Conservation (phyloP, 2,888 invertebrate species). For the Ectemnius cavifrons region DNA sequence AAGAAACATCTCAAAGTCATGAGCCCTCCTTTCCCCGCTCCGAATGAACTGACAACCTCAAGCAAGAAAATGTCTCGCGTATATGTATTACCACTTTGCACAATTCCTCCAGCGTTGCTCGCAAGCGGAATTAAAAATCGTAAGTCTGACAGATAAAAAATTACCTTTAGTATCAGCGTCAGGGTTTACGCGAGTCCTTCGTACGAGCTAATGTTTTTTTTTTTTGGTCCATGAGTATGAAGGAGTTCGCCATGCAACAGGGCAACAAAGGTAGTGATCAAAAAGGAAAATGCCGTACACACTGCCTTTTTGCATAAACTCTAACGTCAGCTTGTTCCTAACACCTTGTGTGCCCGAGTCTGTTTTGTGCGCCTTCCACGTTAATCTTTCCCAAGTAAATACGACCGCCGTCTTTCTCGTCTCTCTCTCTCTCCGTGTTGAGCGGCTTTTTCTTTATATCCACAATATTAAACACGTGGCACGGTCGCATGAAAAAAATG, state of each 20-base stretch:
- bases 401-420: slow-evolving; percentile 39
- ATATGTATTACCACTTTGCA: too few species aligned
- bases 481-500: slow-evolving; percentile 69
- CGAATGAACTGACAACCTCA: slow-evolving; percentile 4
- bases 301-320: slow-evolving; percentile 51
- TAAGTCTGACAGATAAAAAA: too few species aligned
- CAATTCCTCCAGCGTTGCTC: neutral
- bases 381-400: slow-evolving; percentile 64
- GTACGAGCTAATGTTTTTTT: too few species aligned
- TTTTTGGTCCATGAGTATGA: too few species aligned
- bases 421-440: slow-evolving; percentile 2
- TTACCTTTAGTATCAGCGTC: too few species aligned
- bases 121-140: neutral
- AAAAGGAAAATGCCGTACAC: slow-evolving; percentile 32
- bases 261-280: slow-evolving; percentile 38
- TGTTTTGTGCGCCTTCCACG: slow-evolving; percentile 49
- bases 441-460: slow-evolving; percentile 45
- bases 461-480: slow-evolving; percentile 60
- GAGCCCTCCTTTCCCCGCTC: slow-evolving; percentile 20
- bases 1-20: slow-evolving; percentile 41
- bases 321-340: slow-evolving; percentile 59
- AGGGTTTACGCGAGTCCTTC: too few species aligned
- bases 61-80: too few species aligned
- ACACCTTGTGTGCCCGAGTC: slow-evolving; percentile 49
- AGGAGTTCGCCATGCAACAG: neutral